Conservation (phyloP, 2,888 invertebrate genomes). For the Alviniconcha strummeri region DNA sequence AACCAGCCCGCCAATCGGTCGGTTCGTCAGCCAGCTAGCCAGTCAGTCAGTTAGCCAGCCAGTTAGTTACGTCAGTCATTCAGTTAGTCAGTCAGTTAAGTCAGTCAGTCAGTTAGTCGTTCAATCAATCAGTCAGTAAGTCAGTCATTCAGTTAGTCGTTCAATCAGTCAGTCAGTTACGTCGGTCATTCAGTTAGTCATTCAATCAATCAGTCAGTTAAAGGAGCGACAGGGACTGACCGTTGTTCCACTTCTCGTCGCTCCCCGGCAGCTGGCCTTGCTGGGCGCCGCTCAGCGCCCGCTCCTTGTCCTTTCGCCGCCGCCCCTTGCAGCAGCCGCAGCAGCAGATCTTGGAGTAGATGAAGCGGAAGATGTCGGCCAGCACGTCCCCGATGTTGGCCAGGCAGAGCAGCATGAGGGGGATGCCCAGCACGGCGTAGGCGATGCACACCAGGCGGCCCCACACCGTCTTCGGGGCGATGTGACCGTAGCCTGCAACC, state of each 20-base stretch:
- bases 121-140: no score
- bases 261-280: not conserved
- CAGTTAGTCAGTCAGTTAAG: no score
- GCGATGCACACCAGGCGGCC: slow-evolving; percentile 73
- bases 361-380: slow-evolving; percentile 75
- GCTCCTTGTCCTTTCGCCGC: slow-evolving; percentile 24
- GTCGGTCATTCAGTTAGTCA: no score
- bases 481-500: slow-evolving; percentile 72
- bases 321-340: slow-evolving; percentile 64
- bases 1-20: no score
- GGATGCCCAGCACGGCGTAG: slow-evolving; percentile 75
- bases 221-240: not conserved
- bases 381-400: slow-evolving; percentile 76
- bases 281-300: not conserved
- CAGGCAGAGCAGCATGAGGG: slow-evolving; percentile 76
- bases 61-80: no score
- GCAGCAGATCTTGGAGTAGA: slow-evolving; percentile 73
- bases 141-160: no score
- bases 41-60: no score
- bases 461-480: slow-evolving; percentile 72
- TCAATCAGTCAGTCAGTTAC: no score
- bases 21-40: no score
- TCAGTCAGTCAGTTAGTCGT: no score
- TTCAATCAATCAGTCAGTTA: no score
- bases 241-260: slow-evolving; percentile 26